Conservation (phyloP, 2,113 vertebrate species). For the Hassar affinis region DNA sequence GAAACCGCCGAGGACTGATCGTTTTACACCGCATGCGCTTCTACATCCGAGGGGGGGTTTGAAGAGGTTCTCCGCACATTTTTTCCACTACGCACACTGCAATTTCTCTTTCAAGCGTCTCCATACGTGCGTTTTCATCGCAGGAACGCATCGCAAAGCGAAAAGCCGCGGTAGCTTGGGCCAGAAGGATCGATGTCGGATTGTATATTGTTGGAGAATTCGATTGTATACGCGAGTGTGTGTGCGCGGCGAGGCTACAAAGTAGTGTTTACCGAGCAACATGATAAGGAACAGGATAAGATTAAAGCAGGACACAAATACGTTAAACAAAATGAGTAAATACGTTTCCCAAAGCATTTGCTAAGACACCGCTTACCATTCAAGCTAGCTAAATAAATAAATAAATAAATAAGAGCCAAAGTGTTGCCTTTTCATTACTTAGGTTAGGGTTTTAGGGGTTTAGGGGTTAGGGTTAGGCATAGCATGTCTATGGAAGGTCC, state of each 20-base stretch:
- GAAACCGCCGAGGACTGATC: slow-evolving; percentile 11
- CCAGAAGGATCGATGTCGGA: background rate
- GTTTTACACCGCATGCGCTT: slow-evolving; percentile 30
- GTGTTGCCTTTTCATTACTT: too few relatives aligned
- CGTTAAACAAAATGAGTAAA: too few relatives aligned
- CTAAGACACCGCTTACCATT: too few relatives aligned
- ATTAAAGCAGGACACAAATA: background rate
- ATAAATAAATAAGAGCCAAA: too few relatives aligned
- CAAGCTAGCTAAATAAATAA: too few relatives aligned
- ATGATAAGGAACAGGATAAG: background rate
- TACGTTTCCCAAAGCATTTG: too few relatives aligned
- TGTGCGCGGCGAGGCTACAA: background rate
- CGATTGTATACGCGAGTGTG: background rate
- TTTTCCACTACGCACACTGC: slow-evolving; percentile 22
- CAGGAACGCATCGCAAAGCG: background rate
- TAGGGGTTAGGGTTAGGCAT: too few relatives aligned
- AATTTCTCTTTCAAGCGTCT: background rate
- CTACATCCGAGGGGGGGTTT: background rate
- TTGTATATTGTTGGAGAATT: background rate
- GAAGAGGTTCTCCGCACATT: slow-evolving; percentile 26
- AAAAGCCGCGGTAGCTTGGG: background rate
- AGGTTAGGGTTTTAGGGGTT: too few relatives aligned
- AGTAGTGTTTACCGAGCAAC: background rate
- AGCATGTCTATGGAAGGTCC: too few relatives aligned
- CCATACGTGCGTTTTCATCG: background rate